Evolutionary conservation across 2,888 invertebrate species (phyloP).

Genomic region (Mantis religiosa): DNA sequence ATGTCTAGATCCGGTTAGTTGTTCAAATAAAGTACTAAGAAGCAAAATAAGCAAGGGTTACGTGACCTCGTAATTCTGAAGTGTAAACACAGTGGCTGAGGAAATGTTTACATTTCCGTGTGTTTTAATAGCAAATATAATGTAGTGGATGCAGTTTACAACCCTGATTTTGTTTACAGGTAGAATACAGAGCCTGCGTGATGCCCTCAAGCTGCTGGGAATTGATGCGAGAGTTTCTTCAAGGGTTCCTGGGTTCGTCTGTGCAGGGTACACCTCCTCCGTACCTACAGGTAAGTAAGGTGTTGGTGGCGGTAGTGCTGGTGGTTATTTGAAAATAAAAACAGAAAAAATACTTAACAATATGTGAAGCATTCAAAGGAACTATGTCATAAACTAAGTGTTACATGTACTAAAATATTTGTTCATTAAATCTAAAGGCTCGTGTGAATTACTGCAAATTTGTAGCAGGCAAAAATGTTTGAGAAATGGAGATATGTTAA

Average conservation of each 20-base stretch:
- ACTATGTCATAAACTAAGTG: too few relatives aligned
- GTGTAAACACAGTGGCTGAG: background rate
- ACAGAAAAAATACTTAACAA: too few relatives aligned
- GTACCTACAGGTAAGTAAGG: conserved; percentile 53
- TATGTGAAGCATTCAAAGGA: too few relatives aligned
- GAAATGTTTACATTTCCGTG: background rate
- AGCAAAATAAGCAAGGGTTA: background rate
- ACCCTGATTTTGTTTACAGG: conserved; percentile 45
- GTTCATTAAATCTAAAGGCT: too few relatives aligned
- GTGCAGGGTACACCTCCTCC: conserved; percentile 70
- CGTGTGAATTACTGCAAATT: too few relatives aligned
- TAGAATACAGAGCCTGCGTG: conserved; percentile 88
- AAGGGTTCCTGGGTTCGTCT: conserved; percentile 78
- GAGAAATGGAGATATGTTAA: too few relatives aligned
- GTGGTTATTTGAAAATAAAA: background rate
- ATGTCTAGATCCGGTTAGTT: too few relatives aligned
- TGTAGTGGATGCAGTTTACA: background rate
- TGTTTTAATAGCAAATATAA: background rate
- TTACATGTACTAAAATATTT: too few relatives aligned
- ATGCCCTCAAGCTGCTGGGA: conserved; percentile 88
- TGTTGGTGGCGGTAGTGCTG: background rate
- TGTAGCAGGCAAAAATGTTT: too few relatives aligned
- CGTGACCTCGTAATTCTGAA: background rate
- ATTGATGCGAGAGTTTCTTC: conserved; percentile 83
- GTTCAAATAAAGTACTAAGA: background rate